phyloP scores from a whole-genome alignment of 2,888 invertebrate genomes.

The Volucella inflata region DNA sequence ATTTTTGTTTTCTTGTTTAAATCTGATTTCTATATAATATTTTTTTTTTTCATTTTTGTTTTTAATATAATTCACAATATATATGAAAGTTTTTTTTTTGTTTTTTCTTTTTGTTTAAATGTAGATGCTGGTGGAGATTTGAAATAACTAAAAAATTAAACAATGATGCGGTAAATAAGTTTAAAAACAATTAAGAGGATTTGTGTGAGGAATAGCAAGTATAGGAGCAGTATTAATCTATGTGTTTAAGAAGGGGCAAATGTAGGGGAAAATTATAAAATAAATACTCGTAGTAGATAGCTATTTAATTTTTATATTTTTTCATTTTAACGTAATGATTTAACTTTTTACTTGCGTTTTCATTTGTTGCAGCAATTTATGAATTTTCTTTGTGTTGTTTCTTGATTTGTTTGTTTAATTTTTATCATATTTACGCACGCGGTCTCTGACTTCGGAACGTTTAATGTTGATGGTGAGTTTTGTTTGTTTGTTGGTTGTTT shows the following conservation, averaged over 20 bases:
- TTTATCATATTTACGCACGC: constrained; percentile 56
- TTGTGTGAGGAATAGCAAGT: constrained; percentile 6
- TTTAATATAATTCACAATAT: constrained; percentile 71
- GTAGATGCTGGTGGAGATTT: constrained; percentile 41
- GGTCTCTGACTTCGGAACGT: constrained; percentile 33
- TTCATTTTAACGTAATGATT: constrained; percentile 64
- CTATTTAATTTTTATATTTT: constrained; percentile 59
- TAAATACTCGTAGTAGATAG: constrained; percentile 71
- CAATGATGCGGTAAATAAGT: constrained; percentile 22
- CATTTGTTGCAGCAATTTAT: constrained; percentile 62
- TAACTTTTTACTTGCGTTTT: constrained; percentile 45
- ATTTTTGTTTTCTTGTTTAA: constrained; percentile 40
- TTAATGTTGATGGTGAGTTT: constrained; percentile 28
- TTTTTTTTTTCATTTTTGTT: constrained; percentile 47
- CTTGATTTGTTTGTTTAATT: constrained; percentile 27
- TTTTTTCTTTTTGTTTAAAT: constrained; percentile 28
- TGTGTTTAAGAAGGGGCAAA: not conserved
- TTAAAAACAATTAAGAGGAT: constrained; percentile 21
- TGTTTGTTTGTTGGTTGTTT: constrained; percentile 48
- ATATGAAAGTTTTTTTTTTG: constrained; percentile 50
- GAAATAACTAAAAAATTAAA: constrained; percentile 35
- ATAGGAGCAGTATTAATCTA: constrained; percentile 12
- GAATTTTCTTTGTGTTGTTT: constrained; percentile 16
- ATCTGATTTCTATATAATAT: constrained; percentile 67
- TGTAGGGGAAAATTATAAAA: constrained; percentile 53